These are phyloP conservation scores for Cossypha caffra DNA, from an alignment of 2,797 vertebrate species.

Conservation along the genomic window DNA sequence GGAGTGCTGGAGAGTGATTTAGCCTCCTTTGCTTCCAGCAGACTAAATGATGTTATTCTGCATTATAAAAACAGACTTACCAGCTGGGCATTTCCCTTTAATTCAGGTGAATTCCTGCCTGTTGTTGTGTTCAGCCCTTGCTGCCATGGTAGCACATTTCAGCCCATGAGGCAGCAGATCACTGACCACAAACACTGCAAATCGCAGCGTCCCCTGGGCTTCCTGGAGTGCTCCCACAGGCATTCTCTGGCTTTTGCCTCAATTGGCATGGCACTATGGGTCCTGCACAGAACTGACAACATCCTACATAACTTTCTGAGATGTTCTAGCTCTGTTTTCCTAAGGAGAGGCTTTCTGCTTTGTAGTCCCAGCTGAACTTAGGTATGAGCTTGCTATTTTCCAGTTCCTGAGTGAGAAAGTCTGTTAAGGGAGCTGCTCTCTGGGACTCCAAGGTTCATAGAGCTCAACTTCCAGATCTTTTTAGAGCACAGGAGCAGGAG, in stretches of 20 bases:
- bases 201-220: accelerated
- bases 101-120: not conserved
- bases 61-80: not conserved
- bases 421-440: not conserved
- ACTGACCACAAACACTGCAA: not conserved
- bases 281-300: not conserved
- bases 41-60: not conserved
- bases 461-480: accelerated
- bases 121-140: not conserved
- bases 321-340: not conserved
- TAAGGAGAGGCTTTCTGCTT: not conserved
- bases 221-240: not conserved
- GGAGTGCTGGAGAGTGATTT: not conserved
- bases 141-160: not conserved
- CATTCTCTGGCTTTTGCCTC: not conserved
- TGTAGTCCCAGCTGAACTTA: not conserved
- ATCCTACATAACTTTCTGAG: not conserved
- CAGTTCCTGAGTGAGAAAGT: not conserved
- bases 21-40: not conserved
- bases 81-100: not conserved
- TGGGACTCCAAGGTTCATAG: not conserved
- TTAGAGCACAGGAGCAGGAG: not conserved
- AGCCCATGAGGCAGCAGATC: not conserved
- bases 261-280: accelerated
- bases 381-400: not conserved